Conservation (phyloP, 2,888 invertebrate genomes). For the Aproaerema taeniolella region DNA sequence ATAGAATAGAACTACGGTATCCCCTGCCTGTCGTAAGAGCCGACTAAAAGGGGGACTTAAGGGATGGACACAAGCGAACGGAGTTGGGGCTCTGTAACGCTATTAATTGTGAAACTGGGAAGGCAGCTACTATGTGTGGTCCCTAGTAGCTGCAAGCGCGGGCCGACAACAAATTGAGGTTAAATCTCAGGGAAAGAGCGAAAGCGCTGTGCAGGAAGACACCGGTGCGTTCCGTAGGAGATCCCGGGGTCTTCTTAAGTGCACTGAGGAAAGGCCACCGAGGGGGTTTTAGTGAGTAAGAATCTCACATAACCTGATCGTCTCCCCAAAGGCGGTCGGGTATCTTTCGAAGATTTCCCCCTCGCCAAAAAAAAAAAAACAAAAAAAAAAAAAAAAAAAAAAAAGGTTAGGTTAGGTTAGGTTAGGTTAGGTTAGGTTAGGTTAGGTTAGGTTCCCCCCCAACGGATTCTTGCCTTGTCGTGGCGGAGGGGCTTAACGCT, state of each 20-base stretch:
- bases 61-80: neutral
- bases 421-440: slow-evolving; percentile 19
- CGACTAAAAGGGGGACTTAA: neutral
- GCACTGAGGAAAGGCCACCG: neutral
- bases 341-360: neutral
- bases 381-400: slow-evolving; percentile 4
- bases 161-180: too few relatives aligned
- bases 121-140: too few relatives aligned
- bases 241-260: neutral
- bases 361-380: neutral
- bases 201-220: neutral
- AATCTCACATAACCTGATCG: neutral
- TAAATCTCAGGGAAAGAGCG: neutral
- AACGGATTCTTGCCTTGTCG: too few relatives aligned
- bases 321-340: neutral
- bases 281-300: neutral
- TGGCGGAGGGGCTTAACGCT: too few relatives aligned
- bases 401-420: slow-evolving; percentile 20
- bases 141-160: too few relatives aligned
- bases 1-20: too few relatives aligned
- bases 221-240: neutral
- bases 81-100: neutral
- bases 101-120: too few relatives aligned
- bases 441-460: slow-evolving; percentile 20
- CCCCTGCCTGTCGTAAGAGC: neutral